Base-by-base conservation (phyloP, 1,140 invertebrate species). In the Microplitis demolitor region DNA sequence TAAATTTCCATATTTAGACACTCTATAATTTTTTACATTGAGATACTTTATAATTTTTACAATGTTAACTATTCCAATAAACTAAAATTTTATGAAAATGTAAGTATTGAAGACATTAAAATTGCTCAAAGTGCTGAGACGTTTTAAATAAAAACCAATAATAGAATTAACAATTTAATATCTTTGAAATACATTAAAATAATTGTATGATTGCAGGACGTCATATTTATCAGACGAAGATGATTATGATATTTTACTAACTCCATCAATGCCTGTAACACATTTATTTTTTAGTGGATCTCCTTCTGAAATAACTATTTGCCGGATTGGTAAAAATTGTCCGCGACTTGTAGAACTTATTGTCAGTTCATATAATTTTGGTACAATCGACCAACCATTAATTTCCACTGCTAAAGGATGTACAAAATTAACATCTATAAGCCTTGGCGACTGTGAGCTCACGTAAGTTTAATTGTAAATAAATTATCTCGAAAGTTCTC, bases 391-490 rank as follows among this genome's bases (percentile, higher is more conserved):
- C 63, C 34, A 79, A 54, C 74, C 77, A 8, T 75, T 87, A 16
- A 67, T 84, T 5, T 76, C 78, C 4, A 72, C 77, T 3, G 85
- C 82, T 6, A 73, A 71, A 33, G 77, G 76, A 8, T 87, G 86
- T 69, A 80, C 82, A 9, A 76, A 77, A 50, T 69, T 87, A 4
- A 76, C 73, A 31, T 82, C 85, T 2, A 63, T 87, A 69, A 85
- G 80, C 39, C 77, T 87, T 4, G 85, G 85, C 4, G 85, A 87
- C 51, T 87, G 86, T 54, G 82, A 87, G 78, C 64, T 87, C 34
- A 85, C 83, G 84, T 85, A 78, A 74, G 75, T 78, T 53, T 66
- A 54, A 68, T 73, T 71, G 53, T 54, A n/a, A 54, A 14, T 54
- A 54, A 13, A 5, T 66, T 73, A 24, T 75, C 39, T 71, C 63